A percentile compares a stretch with the other conserved stretches of the same genome.
These are phyloP conservation scores for Myxocyprinus asiaticus DNA, from an alignment of 2,113 vertebrate species.

Conservation along the genomic window DNA sequence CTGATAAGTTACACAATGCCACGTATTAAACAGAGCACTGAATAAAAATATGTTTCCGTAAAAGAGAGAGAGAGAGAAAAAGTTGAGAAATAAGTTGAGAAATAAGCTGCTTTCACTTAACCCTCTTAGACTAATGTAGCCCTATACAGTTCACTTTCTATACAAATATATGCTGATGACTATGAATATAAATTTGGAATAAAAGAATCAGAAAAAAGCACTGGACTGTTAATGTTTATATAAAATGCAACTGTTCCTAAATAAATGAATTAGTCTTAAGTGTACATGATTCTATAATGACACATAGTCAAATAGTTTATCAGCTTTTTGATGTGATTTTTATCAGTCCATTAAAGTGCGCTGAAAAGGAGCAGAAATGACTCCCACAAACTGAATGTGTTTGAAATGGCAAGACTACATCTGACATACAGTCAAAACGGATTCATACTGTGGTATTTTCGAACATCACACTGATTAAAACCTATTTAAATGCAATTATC, in stretches of 20 bases:
- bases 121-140: neutral
- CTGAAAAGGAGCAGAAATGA: neutral
- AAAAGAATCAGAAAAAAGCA: neutral
- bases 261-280: neutral
- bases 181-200: neutral
- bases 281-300: neutral
- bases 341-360: conserved; percentile 19
- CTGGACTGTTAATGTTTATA: neutral
- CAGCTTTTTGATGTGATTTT: neutral
- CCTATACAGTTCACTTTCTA: neutral
- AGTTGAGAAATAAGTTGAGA: neutral
- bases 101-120: neutral
- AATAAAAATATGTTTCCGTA: neutral
- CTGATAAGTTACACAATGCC: conserved; percentile 23
- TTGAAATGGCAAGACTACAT: conserved; percentile 5
- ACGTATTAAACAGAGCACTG: neutral
- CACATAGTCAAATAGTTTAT: neutral
- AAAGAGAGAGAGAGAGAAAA: neutral
- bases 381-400: neutral
- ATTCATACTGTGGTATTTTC: neutral
- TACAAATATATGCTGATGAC: neutral
- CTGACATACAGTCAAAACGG: neutral
- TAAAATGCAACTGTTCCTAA: no score
- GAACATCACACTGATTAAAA: conserved; percentile 1
- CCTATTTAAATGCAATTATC: conserved; percentile 26